Conservation (phyloP, 2,888 invertebrate genomes). For the Acanthococcus lagerstroemiae region DNA sequence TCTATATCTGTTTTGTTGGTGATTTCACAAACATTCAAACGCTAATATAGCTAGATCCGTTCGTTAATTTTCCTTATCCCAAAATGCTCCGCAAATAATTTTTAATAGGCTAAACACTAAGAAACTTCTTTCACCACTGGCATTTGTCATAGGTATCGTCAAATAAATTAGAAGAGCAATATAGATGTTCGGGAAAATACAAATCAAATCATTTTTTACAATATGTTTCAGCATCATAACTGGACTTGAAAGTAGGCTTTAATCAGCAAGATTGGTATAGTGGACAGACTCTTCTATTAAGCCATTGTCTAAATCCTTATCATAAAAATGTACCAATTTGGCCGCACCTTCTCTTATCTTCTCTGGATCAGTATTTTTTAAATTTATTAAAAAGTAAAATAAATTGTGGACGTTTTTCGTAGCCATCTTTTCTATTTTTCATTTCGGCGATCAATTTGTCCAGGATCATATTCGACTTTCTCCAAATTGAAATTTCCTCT, state of each 20-base stretch:
- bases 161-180: neutral
- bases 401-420: constrained; percentile 21
- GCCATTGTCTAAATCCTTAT: neutral
- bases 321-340: constrained; percentile 1
- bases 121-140: neutral
- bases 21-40: neutral
- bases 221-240: neutral
- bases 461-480: constrained; percentile 2
- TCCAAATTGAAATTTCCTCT: constrained; percentile 9
- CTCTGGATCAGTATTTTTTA: constrained; percentile 5
- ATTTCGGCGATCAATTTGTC: constrained; percentile 11
- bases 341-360: neutral
- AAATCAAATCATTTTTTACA: neutral
- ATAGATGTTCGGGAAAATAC: neutral
- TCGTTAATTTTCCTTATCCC: neutral
- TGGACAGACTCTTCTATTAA: constrained; percentile 7
- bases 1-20: neutral
- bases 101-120: neutral
- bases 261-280: neutral
- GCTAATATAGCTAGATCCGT: neutral
- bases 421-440: constrained; percentile 27
- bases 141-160: neutral
- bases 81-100: neutral
- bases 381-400: constrained; percentile 32
- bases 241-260: neutral